Base-by-base conservation (phyloP, 2,113 vertebrate genomes). In the Microcebus murinus region DNA sequence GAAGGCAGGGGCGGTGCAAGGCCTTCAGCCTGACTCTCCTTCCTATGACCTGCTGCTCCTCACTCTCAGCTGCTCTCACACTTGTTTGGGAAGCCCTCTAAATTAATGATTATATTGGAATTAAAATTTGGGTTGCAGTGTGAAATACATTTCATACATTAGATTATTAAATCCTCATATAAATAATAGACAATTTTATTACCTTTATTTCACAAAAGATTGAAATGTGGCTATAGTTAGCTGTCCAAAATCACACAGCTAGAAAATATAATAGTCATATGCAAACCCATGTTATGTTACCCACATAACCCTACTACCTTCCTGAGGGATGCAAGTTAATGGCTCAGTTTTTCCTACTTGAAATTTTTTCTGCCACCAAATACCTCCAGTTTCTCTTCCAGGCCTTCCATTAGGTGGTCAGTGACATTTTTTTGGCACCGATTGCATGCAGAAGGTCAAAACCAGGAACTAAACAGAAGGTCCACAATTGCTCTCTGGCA, bases 161-260 rank as follows among this genome's bases (percentile, higher is more conserved):
- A n/a, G 20, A 90, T 81, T n/a, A 71, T 70, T 81, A 63, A 10
- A 29, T 71, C 57, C 74, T 57, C 36, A 59, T 29, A 76, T 48
- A 76, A 86, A 25, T 21, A 50, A 31, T 65, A 86, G 3, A 25
- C 27, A 65, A 27, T 18, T 79, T 87, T 91, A 59, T 91, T 39
- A 73, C 52, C 36, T 91, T 93, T 48, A 84, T 59, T 76, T 91
- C 52, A 91, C 29, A 89, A 67, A 73, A 93, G 73, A 52, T n/a
- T 80, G 18, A 85, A 95, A 91, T 48, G 23, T 92, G 25, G 10
- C 74, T 89, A 70, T 9, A 34, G 31, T 86, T 70, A 81, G 71
- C 31, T 36, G 17, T 83, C 36, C 45, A 65, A 89, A 88, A 89
- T 71, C 79, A 48, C 70, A 59, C 1, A 63, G 71, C 29, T 70